Percentiles rank a stretch among this genome's conserved stretches.
phyloP scores from a whole-genome alignment of 2,888 invertebrate genomes.

The Philhelius pedissequus region DNA sequence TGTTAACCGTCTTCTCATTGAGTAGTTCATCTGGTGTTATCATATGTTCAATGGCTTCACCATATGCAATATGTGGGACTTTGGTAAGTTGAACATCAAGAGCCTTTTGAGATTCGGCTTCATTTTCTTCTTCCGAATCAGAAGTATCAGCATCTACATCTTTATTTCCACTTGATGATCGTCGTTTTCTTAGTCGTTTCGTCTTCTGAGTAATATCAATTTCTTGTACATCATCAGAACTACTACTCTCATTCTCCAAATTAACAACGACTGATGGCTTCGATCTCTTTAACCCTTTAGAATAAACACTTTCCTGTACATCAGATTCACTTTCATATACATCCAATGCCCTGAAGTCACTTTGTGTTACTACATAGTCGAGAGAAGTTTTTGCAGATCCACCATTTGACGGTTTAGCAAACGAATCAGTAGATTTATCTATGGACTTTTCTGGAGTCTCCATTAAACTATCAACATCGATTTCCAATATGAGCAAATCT shows the following conservation, averaged over 20 bases:
- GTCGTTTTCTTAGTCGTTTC: constrained; percentile 75
- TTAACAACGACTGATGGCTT: constrained; percentile 72
- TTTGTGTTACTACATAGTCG: constrained; percentile 77
- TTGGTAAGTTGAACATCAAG: constrained; percentile 70
- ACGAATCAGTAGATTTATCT: neutral
- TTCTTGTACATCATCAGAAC: constrained; percentile 70
- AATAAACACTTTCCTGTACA: constrained; percentile 77
- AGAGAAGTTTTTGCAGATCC: constrained; percentile 62
- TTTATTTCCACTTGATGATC: constrained; percentile 74
- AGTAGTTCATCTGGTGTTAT: constrained; percentile 55
- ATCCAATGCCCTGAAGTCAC: constrained; percentile 79
- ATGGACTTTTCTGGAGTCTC: constrained; percentile 45
- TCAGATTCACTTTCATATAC: constrained; percentile 82
- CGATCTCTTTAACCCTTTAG: constrained; percentile 70
- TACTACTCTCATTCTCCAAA: constrained; percentile 72
- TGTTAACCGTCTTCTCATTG: neutral
- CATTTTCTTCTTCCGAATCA: constrained; percentile 69
- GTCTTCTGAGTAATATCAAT: constrained; percentile 70
- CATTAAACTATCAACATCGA: constrained; percentile 71
- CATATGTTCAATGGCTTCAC: constrained; percentile 74
- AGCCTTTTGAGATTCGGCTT: constrained; percentile 62
- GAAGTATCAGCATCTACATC: constrained; percentile 70
- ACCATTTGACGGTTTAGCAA: neutral
- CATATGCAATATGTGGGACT: constrained; percentile 74
- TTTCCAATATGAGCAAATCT: constrained; percentile 73